These are phyloP conservation scores for Sebastes paucispinis DNA, from an alignment of 2,797 vertebrate species.

Conservation along the genomic window DNA sequence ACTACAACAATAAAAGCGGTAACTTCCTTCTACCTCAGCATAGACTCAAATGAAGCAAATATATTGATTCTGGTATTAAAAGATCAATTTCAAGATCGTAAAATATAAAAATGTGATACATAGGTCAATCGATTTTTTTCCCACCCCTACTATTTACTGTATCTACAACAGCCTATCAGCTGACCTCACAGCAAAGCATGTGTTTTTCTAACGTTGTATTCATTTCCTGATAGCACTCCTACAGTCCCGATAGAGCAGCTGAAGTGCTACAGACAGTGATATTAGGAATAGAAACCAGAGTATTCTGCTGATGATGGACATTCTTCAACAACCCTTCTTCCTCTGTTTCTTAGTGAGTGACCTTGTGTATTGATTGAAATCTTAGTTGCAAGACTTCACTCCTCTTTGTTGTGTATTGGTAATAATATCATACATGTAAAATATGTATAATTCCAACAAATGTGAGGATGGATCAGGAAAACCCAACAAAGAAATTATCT, in stretches of 20 bases:
- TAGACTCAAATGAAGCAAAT: no score
- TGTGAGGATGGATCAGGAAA: neutral
- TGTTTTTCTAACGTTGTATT: neutral
- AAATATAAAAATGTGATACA: no score
- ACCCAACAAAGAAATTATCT: neutral
- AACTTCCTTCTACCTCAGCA: no score
- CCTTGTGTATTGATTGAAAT: neutral
- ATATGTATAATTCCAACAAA: neutral
- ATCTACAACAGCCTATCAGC: slow-evolving; percentile 1
- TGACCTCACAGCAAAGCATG: slow-evolving; percentile 3
- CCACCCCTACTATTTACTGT: no score
- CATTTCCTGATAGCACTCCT: slow-evolving; percentile 5
- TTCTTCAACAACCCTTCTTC: slow-evolving; percentile 8
- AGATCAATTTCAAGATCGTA: no score
- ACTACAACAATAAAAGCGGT: no score
- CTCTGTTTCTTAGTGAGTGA: neutral
- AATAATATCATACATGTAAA: neutral
- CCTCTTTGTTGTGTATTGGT: neutral
- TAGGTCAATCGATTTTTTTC: no score
- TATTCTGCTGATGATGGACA: slow-evolving; percentile 29
- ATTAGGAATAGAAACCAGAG: slow-evolving; percentile 9
- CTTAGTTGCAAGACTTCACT: neutral
- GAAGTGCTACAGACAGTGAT: neutral
- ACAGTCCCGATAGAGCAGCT: neutral
- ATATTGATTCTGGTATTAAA: no score